phyloP scores from a whole-genome alignment of 2,113 vertebrate genomes.

The Phyllopteryx taeniolatus region DNA sequence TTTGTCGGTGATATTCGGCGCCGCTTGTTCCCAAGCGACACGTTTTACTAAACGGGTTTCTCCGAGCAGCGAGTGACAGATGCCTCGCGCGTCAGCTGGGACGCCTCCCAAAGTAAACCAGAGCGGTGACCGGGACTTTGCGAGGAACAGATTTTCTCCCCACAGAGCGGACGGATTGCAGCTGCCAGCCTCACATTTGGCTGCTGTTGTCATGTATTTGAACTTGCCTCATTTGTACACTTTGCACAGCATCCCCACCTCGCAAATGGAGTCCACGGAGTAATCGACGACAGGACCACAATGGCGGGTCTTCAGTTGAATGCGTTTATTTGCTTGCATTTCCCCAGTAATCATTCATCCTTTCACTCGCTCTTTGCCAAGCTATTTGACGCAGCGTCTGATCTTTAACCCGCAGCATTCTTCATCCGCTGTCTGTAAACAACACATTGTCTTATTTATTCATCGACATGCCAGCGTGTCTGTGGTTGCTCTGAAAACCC shows the following conservation, averaged over 20 bases:
- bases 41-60: constrained; percentile 26
- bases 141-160: constrained; percentile 23
- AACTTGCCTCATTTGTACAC: constrained; percentile 41
- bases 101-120: constrained; percentile 37
- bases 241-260: constrained; percentile 31
- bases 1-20: background rate
- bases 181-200: constrained; percentile 34
- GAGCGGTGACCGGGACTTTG: constrained; percentile 36
- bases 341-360: constrained; percentile 31
- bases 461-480: constrained; percentile 17
- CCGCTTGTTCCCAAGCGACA: constrained; percentile 2
- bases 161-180: constrained; percentile 24
- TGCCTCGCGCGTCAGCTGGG: constrained; percentile 4
- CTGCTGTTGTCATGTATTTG: constrained; percentile 19
- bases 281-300: constrained; percentile 28
- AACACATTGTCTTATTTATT: constrained; percentile 40
- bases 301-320: constrained; percentile 24
- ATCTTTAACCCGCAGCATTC: constrained; percentile 30
- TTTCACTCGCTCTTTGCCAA: constrained; percentile 29
- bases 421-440: constrained; percentile 22
- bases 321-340: constrained; percentile 26
- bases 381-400: constrained; percentile 27
- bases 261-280: constrained; percentile 21
- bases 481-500: constrained; percentile 16
- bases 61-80: constrained; percentile 26